These are phyloP conservation scores for Trachelus stipa DNA, from an alignment of 2,888 invertebrate genomes.

Conservation along the genomic window DNA sequence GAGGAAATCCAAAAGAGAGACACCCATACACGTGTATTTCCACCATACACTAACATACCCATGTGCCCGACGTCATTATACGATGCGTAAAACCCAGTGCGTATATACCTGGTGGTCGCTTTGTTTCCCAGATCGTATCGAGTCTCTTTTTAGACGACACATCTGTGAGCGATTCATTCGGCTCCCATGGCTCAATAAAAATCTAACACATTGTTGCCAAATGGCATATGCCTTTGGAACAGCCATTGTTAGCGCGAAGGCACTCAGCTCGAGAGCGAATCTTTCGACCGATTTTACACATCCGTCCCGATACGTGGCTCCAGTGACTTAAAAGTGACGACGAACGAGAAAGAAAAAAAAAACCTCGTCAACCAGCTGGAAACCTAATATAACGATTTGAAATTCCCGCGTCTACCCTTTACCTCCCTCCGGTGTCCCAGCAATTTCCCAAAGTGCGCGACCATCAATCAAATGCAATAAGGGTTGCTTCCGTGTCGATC, in stretches of 20 bases:
- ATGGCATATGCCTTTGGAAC: slow-evolving; percentile 40
- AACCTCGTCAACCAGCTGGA: too few relatives aligned
- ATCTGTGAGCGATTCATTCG: slow-evolving; percentile 51
- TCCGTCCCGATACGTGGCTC: background rate
- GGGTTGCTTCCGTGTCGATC: background rate
- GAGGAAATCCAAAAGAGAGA: background rate
- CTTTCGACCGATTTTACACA: slow-evolving; percentile 2
- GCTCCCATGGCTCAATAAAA: slow-evolving; percentile 43
- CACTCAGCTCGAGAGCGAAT: background rate
- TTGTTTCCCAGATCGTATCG: slow-evolving; percentile 59
- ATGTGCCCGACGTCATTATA: slow-evolving; percentile 41
- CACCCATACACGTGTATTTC: background rate
- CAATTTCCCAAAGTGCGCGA: background rate
- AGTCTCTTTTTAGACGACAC: slow-evolving; percentile 44
- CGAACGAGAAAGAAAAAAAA: background rate
- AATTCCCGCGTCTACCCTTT: too few relatives aligned
- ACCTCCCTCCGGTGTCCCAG: background rate
- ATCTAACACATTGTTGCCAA: slow-evolving; percentile 50
- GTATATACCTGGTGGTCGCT: slow-evolving; percentile 49
- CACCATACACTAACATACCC: slow-evolving; percentile 13
- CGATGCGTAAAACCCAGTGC: slow-evolving; percentile 22
- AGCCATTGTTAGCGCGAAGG: background rate
- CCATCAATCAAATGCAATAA: background rate
- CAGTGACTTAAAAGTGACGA: slow-evolving; percentile 25
- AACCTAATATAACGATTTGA: too few relatives aligned